These are phyloP conservation scores for Trididemnum miniatum DNA, from an alignment of 23 tunicate genomes.

Conservation along the genomic window DNA sequence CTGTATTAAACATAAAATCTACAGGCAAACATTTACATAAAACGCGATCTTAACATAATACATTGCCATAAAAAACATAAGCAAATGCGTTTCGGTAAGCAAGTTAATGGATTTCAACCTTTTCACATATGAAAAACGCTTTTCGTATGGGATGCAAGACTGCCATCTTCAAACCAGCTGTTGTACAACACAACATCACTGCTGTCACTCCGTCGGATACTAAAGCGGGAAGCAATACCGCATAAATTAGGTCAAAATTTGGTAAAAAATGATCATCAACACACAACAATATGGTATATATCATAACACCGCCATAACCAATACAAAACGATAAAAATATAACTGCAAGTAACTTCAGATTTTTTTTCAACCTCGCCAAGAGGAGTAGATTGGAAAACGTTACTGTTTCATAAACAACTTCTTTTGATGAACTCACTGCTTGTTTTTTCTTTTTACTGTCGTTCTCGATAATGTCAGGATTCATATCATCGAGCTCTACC, in stretches of 20 bases:
- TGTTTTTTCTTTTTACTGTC: no score
- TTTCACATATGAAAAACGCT: background rate
- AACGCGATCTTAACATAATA: no score
- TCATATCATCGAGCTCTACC: no score
- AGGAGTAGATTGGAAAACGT: background rate
- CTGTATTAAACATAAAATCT: no score
- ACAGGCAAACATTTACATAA: no score
- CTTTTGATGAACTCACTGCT: background rate
- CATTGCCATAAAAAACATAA: no score
- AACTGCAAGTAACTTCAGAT: background rate
- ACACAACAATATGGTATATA: background rate
- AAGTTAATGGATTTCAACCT: no score
- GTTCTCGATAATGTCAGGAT: no score
- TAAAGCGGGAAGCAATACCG: background rate
- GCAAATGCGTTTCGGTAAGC: no score
- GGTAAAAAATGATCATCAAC: background rate
- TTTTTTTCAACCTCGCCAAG: background rate
- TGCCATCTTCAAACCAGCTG: background rate
- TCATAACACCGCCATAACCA: background rate
- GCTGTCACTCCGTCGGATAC: background rate
- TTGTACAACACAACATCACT: background rate
- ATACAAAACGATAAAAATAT: background rate
- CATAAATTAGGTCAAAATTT: background rate
- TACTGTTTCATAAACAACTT: background rate
- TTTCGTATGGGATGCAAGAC: background rate